Evolutionary conservation across 2,797 vertebrate species (phyloP), one percentile per base, ranked within the genome.

Genomic region (Lithobates sylvaticus): DNA sequence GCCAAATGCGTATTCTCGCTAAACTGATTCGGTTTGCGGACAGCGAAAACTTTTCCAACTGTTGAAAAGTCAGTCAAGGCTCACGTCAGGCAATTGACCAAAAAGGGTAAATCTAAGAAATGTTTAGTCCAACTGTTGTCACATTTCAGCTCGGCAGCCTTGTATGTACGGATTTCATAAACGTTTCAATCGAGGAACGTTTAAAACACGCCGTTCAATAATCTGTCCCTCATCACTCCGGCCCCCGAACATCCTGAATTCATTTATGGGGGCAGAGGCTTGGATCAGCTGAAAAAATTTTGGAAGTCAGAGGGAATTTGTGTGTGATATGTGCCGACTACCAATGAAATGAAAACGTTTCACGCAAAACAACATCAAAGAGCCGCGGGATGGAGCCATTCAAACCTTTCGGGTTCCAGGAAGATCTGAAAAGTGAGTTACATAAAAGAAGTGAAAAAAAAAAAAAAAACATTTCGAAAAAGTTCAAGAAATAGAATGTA

Each of bases 301-400:
- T 42, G 71, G 9, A 72, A 69, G 69, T 71, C 69, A 39, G 21
- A 71, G 18, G 32, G 16, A 71, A 44, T 44, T 73, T 73, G 71
- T 44, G 39, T 44, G 23, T 73, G 71, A 72, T 72, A 42, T 39
- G 36, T 72, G 70, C 70, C 44, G 70, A 72, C 70, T 44, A 73
- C 21, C 36, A 73, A 1, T 44, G 23, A 73, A 42, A 42, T 42
- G 10, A 39, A 73, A 42, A 72, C 42, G 70, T 42, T 39, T 72
- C 36, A 72, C 36, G 23, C 34, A 72, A 72, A 72, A n/a, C 15
- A n/a, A 6, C 18, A 58, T 58, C 50, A 58, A 18, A 42, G 34
- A 27, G 9, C 29, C 5, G 10, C 10, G 2, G 61, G 3, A 65
- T 26, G 13, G 26, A 65, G 61, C 7, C 61, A 65, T 10, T 65